phyloP scores from a whole-genome alignment of 2,797 vertebrate species.

The Alcedo atthis region DNA sequence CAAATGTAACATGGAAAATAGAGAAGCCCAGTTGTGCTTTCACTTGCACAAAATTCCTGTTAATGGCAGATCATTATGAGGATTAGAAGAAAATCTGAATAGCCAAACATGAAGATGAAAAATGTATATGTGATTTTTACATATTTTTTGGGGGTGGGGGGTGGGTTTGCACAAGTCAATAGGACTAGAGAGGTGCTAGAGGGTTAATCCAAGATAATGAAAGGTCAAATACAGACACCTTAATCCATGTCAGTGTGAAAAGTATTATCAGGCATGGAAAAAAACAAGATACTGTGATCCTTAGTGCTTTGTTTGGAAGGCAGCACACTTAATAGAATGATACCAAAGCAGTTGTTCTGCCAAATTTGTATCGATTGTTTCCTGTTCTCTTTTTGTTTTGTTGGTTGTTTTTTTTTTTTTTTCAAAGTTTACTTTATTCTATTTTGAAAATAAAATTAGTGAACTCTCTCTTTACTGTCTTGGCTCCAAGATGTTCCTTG shows the following conservation, averaged over 20 bases:
- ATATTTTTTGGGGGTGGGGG: too few species aligned
- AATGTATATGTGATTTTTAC: not conserved
- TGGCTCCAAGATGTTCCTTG: not conserved
- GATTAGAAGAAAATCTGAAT: not conserved
- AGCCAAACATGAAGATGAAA: not conserved
- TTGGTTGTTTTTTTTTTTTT: not conserved
- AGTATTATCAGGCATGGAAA: not conserved
- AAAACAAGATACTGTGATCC: not conserved
- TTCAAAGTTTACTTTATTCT: not conserved
- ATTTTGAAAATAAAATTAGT: conserved; percentile 24
- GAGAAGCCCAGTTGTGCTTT: not conserved
- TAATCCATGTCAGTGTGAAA: not conserved
- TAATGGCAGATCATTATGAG: not conserved
- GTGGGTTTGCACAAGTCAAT: not conserved
- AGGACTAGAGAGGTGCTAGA: not conserved
- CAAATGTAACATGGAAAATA: not conserved
- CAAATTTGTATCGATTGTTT: conserved; percentile 35
- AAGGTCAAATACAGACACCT: not conserved
- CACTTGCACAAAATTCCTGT: not conserved
- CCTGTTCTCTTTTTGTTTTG: not conserved
- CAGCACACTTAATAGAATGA: not conserved
- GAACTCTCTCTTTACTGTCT: not conserved
- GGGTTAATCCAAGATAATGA: conserved; percentile 28
- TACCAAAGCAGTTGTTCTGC: conserved; percentile 38
- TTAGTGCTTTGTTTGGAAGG: conserved; percentile 13